Base-by-base conservation (phyloP, 1,140 invertebrate genomes). In the Oncopeltus fasciatus region DNA sequence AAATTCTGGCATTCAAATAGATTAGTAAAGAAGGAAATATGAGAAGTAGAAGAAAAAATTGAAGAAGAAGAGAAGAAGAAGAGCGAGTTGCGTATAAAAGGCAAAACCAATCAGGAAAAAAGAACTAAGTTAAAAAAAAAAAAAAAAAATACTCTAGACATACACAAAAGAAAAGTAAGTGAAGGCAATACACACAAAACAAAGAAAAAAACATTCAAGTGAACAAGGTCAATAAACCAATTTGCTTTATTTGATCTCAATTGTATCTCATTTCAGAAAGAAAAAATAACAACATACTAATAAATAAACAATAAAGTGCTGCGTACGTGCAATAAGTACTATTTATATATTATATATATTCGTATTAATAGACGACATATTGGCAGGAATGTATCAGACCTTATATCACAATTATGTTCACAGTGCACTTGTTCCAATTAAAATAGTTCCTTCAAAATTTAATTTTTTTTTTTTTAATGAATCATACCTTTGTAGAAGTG, bases 361-460 rank as follows among this genome's bases (percentile, higher is more conserved):
- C 43, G 49, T 60, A 47, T 47, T 60, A 62, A 56, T 62, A 62
- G 51, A 62, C 60, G 56, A 62, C 60, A 62, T 62, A 26, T 62
- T 60, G 60, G 60, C 60, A 62, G 60, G 60, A 62, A 62, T 62
- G 29, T 53, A 38, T 62, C 51, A 62, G 60, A 62, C 60, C 27
- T 57, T 57, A 56, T 62, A 62, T 62, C 60, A 62, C 60, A 62
- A 46, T 62, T 49, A 21, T 49, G 29, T 62, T 62, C 60, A 57
- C 53, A 62, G 60, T 62, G 60, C 60, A 62, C 60, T 62, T 62
- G 8, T 26, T 56, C 29, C 60, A 56, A 29, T 57, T 12, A 57
- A 57, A 57, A 57, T 57, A 57, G 11, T 31, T 20, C 21, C 2
- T 49, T 2, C 18, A 49, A 49, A 49, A 49, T 20, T 20, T 21